Conservation (phyloP, 35 echinoderm and acorn worm genomes). For the Eucidaris tribuloides region DNA sequence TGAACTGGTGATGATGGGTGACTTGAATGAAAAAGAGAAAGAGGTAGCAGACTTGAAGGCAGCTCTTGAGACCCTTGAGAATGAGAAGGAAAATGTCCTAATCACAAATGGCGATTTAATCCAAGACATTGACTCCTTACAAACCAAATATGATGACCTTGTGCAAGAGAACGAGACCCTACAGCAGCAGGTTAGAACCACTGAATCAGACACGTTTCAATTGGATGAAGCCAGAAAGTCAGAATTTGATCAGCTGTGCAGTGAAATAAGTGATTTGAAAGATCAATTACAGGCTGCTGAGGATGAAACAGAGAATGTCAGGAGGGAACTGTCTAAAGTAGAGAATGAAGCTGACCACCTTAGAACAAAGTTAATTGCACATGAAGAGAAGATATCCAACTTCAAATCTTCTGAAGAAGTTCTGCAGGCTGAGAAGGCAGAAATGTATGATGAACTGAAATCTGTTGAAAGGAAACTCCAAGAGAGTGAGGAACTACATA, state of each 20-base stretch:
- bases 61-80: conserved; percentile 20
- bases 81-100: conserved; percentile 4
- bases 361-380: background rate
- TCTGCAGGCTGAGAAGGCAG: background rate
- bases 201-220: background rate
- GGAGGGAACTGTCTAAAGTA: background rate
- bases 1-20: background rate
- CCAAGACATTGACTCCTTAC: conserved; percentile 8
- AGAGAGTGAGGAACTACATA: background rate
- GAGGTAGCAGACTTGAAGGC: conserved; percentile 19
- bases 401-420: background rate
- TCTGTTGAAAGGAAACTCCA: background rate
- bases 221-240: background rate
- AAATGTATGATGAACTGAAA: background rate
- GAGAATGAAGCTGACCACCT: background rate
- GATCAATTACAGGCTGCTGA: background rate
- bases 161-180: background rate
- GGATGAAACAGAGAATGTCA: background rate
- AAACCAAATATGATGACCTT: conserved; percentile 3
- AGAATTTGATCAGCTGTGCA: conserved; percentile 6
- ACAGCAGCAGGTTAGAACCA: background rate
- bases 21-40: background rate
- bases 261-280: background rate
- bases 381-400: background rate
- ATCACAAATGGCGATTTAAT: conserved; percentile 6